Evolutionary conservation across 2,113 vertebrate species (phyloP), one percentile per base, ranked within the genome.

Genomic region (Pampusana beccarii): DNA sequence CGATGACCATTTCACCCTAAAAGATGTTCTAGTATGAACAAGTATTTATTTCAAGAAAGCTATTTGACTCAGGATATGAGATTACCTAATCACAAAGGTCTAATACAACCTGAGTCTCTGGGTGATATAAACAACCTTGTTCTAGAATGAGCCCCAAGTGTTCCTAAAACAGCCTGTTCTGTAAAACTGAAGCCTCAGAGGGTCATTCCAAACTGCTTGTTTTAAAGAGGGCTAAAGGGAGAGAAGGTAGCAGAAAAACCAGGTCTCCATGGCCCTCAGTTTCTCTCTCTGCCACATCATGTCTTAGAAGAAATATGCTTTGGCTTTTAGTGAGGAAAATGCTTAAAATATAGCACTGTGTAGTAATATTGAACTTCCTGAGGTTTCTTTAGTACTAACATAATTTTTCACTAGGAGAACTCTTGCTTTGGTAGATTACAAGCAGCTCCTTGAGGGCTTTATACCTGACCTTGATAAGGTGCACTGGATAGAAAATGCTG

Each of bases 361-460:
- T 85, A 62, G 53, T 64, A 84, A 81, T 75, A 51, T 31, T 64
- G 56, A 91, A 25, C 56, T 87, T 15, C 77, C 86, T 90, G 65
- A 81, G 72, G 31, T 83, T 91, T 78, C 58, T 73, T 88, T 80
- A 66, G 36, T 46, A 71, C 64, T 54, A 86, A 50, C 8, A 36
- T 54, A 54, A 77, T 84, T 91, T 92, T 94, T 92, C 70, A 70
- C 38, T n/a, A n/a, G 82, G 57, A 90, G 77, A 84, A 23, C 46
- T 81, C 73, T 71, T 74, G 51, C 38, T 86, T 66, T 78, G 34
- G 61, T 84, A 6, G 4, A 46, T 88, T 71, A 34, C 33, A 78
- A 71, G 87, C 84, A 86, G n/a, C 15, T 93, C 65, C 87, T 95
- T 71, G 69, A 94, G 72, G 80, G 69, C 61, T 87, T 85, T 78